Conservation (phyloP, 2,113 vertebrate genomes). For the Tachysurus fulvidraco region DNA sequence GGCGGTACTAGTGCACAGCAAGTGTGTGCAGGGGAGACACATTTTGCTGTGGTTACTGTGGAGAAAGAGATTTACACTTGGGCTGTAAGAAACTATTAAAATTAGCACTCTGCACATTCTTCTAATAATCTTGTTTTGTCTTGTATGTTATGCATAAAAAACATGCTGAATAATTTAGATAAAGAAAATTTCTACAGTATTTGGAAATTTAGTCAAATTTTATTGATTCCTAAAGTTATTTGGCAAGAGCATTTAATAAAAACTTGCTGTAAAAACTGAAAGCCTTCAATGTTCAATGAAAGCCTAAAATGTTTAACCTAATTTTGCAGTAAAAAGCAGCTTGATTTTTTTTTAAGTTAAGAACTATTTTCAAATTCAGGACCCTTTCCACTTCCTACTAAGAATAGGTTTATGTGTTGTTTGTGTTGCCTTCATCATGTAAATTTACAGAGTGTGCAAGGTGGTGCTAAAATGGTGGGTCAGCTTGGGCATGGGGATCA, state of each 20-base stretch:
- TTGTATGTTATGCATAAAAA: no score
- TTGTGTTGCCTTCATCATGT: not conserved
- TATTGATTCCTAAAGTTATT: not conserved
- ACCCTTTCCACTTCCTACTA: no score
- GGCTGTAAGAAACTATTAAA: constrained; percentile 82
- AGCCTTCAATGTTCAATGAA: no score
- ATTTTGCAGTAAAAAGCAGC: not conserved
- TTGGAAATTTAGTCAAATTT: not conserved
- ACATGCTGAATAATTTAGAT: not conserved
- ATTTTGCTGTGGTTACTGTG: constrained; percentile 97
- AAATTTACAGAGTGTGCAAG: constrained; percentile 85
- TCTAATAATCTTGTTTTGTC: not conserved
- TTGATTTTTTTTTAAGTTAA: not conserved
- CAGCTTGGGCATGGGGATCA: constrained; percentile 96
- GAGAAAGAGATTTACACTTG: constrained; percentile 98
- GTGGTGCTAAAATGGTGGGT: constrained; percentile 92
- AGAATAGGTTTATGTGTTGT: not conserved
- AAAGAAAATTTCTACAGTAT: not conserved
- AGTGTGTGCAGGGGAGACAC: constrained; percentile 94
- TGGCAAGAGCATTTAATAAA: no score
- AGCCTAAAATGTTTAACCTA: no score
- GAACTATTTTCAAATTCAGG: not conserved
- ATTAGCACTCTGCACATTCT: not conserved
- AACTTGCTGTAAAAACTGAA: not conserved
- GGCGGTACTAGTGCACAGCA: constrained; percentile 93